A percentile compares a stretch with the other conserved stretches of the same genome.
phyloP scores from a whole-genome alignment of 2,888 invertebrate species.

The Sisyra nigra region DNA sequence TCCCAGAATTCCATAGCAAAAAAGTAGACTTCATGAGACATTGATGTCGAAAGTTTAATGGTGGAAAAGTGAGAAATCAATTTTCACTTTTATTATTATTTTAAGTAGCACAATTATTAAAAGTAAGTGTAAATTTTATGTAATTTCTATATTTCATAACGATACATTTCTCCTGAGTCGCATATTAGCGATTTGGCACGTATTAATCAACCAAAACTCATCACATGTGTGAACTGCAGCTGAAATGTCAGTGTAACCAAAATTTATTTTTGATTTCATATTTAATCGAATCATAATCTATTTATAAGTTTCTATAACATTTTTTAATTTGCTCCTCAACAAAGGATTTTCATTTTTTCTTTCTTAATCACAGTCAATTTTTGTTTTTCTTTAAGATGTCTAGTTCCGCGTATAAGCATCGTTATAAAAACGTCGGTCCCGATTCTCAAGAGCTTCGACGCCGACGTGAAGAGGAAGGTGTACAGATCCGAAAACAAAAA shows the following conservation, averaged over 20 bases:
- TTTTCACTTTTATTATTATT: slow-evolving; percentile 6
- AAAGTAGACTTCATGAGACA: slow-evolving; percentile 2
- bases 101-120: slow-evolving; percentile 1
- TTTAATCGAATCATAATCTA: not conserved
- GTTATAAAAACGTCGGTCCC: slow-evolving; percentile 86
- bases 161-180: too few relatives aligned
- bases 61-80: slow-evolving; percentile 9
- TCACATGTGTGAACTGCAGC: not conserved
- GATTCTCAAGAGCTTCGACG: slow-evolving; percentile 86
- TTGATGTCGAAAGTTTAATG: slow-evolving; percentile 8
- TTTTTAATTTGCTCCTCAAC: not conserved
- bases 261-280: not conserved
- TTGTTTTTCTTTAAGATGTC: slow-evolving; percentile 46
- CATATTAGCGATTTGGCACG: too few relatives aligned
- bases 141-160: not conserved
- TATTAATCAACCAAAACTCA: not conserved
- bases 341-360: not conserved
- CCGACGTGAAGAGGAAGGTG: slow-evolving; percentile 88
- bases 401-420: slow-evolving; percentile 66
- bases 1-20: too few relatives aligned
- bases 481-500: slow-evolving; percentile 89
- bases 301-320: not conserved
- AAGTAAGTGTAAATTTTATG: slow-evolving; percentile 1
- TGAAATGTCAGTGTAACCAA: not conserved
- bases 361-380: too few relatives aligned